phyloP scores from a whole-genome alignment of 2,797 vertebrate species.

The Tiaroga cobitis region DNA sequence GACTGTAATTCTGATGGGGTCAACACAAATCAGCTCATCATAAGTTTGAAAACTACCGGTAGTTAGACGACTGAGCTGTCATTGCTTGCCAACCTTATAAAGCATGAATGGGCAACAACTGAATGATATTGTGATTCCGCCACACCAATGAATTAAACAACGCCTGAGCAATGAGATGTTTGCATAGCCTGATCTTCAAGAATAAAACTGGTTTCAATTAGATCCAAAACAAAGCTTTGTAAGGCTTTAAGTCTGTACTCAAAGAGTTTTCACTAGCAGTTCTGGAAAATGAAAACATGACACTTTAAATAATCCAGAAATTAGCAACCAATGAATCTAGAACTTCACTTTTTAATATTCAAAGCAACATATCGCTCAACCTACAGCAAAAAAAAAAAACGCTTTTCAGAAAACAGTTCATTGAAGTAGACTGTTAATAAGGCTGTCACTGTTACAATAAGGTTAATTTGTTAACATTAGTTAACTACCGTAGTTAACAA shows the following conservation, averaged over 20 bases:
- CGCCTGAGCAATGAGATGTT: background rate
- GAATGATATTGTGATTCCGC: background rate
- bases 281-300: background rate
- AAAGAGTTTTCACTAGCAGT: background rate
- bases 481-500: no score
- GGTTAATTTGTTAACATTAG: no score
- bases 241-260: background rate
- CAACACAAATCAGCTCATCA: background rate
- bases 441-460: no score
- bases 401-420: background rate
- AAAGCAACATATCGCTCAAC: background rate
- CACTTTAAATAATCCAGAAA: background rate
- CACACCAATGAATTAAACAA: background rate
- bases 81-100: background rate
- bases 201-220: background rate
- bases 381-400: background rate
- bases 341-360: background rate
- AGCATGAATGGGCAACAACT: slow-evolving; percentile 1
- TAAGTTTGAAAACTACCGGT: background rate
- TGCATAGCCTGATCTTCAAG: background rate
- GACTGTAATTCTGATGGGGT: background rate
- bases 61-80: background rate
- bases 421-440: no score
- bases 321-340: background rate
- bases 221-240: background rate